Evolutionary conservation across 1,140 invertebrate species (phyloP).

Genomic region (Argopecten irradians): DNA sequence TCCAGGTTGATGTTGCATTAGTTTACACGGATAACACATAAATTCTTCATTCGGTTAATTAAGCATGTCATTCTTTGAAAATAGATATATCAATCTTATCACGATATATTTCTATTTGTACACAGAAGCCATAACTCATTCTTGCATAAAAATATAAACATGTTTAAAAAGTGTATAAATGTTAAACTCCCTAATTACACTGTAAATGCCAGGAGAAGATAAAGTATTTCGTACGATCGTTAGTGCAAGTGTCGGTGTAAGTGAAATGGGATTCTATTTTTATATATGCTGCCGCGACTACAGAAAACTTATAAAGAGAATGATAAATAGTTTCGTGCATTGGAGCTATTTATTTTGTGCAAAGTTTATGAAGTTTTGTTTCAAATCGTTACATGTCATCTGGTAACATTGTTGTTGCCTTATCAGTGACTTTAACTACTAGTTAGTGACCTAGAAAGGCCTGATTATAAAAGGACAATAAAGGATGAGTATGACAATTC

Average conservation of each 20-base stretch:
- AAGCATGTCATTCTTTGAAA: neutral
- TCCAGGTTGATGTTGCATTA: neutral
- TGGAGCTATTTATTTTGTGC: neutral
- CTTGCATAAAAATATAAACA: no score
- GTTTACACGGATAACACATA: neutral
- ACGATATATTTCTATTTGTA: neutral
- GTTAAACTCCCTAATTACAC: no score
- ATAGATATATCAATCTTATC: neutral
- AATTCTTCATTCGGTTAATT: neutral
- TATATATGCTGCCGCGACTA: no score
- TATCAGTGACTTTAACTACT: neutral
- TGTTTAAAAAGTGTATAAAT: no score
- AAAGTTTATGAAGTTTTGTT: constrained; percentile 10
- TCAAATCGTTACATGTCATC: neutral
- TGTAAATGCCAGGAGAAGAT: no score
- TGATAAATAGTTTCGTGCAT: neutral
- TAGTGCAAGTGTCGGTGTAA: no score
- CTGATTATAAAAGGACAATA: neutral
- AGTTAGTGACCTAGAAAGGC: neutral
- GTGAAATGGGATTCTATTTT: no score
- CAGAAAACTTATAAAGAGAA: no score
- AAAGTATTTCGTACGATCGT: no score
- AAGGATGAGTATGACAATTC: neutral
- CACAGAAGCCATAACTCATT: neutral
- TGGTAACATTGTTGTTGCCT: neutral